Conservation (phyloP, 1,140 invertebrate genomes). For the Dendroctonus valens region DNA sequence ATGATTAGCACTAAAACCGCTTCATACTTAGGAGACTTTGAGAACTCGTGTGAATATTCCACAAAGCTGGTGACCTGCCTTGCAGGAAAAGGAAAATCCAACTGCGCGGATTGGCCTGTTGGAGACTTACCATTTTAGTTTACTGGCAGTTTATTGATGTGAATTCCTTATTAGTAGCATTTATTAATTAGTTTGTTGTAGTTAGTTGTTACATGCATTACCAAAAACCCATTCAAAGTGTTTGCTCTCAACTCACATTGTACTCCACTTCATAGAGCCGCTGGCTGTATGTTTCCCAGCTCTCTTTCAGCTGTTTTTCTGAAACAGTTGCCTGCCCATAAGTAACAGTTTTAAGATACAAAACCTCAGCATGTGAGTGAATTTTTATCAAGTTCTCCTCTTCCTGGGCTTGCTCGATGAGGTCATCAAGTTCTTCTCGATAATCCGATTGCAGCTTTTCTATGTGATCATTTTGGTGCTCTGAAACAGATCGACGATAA, state of each 20-base stretch:
- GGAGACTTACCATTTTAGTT: slow-evolving; percentile 21
- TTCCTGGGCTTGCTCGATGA: slow-evolving; percentile 27
- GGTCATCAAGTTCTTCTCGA: slow-evolving; percentile 37
- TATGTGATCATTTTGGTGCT: slow-evolving; percentile 41
- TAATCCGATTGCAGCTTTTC: slow-evolving; percentile 40
- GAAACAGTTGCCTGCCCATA: slow-evolving; percentile 40
- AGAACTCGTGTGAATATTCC: slow-evolving; percentile 44
- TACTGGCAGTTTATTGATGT: not conserved
- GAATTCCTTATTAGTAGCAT: slow-evolving; percentile 6
- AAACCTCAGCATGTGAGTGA: slow-evolving; percentile 26
- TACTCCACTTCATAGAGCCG: slow-evolving; percentile 38
- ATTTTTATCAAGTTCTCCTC: slow-evolving; percentile 29
- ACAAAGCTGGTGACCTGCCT: slow-evolving; percentile 43
- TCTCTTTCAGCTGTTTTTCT: slow-evolving; percentile 25
- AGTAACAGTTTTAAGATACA: slow-evolving; percentile 43
- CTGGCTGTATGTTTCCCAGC: slow-evolving; percentile 40
- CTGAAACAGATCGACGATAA: slow-evolving; percentile 22
- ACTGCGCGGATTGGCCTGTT: slow-evolving; percentile 49
- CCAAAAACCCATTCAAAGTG: no score
- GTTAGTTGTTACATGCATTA: no score
- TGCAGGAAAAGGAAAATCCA: slow-evolving; percentile 43
- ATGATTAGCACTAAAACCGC: no score
- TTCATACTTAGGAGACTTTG: slow-evolving; percentile 30
- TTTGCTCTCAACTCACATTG: slow-evolving; percentile 31
- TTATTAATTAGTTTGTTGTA: not conserved